A percentile compares a stretch with the other conserved stretches of the same genome.
Conservation (phyloP, 1,140 invertebrate species). For the roundworm (Caenorhabditis elegans) region DNA sequence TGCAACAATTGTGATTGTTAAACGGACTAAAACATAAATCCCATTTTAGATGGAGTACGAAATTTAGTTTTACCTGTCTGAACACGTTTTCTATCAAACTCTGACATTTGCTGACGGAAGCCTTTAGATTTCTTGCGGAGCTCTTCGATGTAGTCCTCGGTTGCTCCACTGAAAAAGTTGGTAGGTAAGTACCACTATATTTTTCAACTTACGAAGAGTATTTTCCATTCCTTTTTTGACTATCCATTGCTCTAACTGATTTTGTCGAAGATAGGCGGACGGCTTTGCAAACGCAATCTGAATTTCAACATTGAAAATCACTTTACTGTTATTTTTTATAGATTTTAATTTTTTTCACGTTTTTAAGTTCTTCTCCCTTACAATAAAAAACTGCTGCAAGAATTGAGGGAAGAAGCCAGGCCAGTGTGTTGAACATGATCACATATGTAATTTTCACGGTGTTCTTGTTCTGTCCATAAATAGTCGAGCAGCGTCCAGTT, state of each 20-base stretch:
- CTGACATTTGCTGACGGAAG: conserved; percentile 54
- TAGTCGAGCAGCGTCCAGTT: conserved; percentile 50
- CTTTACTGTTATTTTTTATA: neutral
- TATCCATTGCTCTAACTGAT: neutral
- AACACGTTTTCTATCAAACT: conserved; percentile 68
- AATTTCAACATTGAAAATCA: neutral
- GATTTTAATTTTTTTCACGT: neutral
- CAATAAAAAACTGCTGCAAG: conserved; percentile 57
- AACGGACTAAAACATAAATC: conserved; percentile 71
- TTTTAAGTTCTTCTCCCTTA: neutral
- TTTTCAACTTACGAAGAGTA: neutral
- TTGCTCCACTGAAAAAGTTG: conserved; percentile 1
- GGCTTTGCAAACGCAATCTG: conserved; percentile 47
- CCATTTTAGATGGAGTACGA: no score
- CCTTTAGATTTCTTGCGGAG: conserved; percentile 53
- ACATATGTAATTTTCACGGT: conserved; percentile 53
- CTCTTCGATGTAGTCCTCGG: conserved; percentile 55
- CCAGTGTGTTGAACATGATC: conserved; percentile 55
- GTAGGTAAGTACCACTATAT: no score
- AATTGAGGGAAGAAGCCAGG: conserved; percentile 61
- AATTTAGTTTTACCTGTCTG: conserved; percentile 71
- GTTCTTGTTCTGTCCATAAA: conserved; percentile 47
- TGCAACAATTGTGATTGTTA: conserved; percentile 76
- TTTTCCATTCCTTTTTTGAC: neutral
- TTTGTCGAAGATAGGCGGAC: conserved; percentile 50